Evolutionary conservation across 2,888 invertebrate genomes (phyloP).

Genomic region (Ophion costatus): DNA sequence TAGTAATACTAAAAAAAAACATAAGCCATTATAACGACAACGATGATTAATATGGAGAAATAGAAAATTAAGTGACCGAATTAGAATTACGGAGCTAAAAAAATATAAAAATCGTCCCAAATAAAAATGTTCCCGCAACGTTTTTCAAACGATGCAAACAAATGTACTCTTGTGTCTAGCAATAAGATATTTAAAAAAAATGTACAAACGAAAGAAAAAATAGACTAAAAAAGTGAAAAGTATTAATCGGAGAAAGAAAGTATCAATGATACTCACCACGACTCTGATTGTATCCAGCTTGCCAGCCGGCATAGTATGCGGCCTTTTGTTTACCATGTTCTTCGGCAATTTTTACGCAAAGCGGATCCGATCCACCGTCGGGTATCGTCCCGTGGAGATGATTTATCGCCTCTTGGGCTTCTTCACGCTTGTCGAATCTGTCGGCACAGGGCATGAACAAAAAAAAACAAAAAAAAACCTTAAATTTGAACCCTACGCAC

Average conservation of each 20-base stretch:
- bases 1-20: not conserved
- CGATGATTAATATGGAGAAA: constrained; percentile 17
- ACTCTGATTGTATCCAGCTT: constrained; percentile 88
- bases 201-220: constrained; percentile 23
- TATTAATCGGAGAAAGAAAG: constrained; percentile 36
- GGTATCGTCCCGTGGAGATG: constrained; percentile 93
- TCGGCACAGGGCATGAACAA: constrained; percentile 58
- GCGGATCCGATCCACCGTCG: constrained; percentile 92
- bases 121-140: constrained; percentile 15
- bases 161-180: not conserved
- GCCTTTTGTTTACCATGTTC: constrained; percentile 94
- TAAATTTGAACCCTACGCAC: constrained; percentile 39
- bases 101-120: not conserved
- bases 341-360: constrained; percentile 94
- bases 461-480: constrained; percentile 53
- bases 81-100: not conserved
- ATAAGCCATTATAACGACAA: not conserved
- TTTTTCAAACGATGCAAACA: constrained; percentile 26
- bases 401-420: constrained; percentile 95
- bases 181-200: not conserved
- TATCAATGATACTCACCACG: constrained; percentile 81
- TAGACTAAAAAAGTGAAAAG: constrained; percentile 22
- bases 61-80: constrained; percentile 9
- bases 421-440: constrained; percentile 94
- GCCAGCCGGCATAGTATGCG: constrained; percentile 89